phyloP scores from a whole-genome alignment of 2,797 vertebrate genomes.

The Anas flavirostris region DNA sequence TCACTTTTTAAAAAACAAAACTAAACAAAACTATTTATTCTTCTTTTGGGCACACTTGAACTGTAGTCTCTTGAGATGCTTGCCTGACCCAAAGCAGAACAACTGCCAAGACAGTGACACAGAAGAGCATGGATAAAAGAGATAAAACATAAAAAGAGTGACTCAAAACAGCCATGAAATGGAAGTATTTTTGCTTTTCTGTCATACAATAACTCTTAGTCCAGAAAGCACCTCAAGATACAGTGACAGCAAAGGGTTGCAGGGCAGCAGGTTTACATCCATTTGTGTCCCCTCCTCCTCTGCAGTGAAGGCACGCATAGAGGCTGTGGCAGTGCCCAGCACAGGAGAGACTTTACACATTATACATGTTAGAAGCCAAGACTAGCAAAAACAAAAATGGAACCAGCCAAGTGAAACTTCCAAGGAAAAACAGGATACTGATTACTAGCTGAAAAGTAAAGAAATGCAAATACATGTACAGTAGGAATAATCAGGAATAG shows the following conservation, averaged over 20 bases:
- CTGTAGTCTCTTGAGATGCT: conserved; percentile 6
- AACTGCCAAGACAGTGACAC: conserved; percentile 59
- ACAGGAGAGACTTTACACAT: not conserved
- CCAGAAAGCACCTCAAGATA: conserved; percentile 6
- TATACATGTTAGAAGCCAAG: not conserved
- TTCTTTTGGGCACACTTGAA: conserved; percentile 12
- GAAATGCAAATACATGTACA: too few species aligned
- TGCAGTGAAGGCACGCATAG: not conserved
- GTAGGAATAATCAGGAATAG: too few species aligned
- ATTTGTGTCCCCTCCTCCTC: not conserved
- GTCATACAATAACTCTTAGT: conserved; percentile 49
- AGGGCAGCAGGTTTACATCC: conserved; percentile 10
- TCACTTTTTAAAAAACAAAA: not conserved
- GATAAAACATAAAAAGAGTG: conserved; percentile 64
- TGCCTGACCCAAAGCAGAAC: conserved; percentile 46
- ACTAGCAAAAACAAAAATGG: not conserved
- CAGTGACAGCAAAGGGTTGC: conserved; percentile 28
- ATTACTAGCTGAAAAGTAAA: too few species aligned
- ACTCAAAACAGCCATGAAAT: conserved; percentile 65
- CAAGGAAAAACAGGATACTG: not conserved
- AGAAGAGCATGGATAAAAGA: conserved; percentile 53
- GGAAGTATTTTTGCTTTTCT: conserved; percentile 49
- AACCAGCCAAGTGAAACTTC: conserved; percentile 5
- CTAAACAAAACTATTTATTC: too few species aligned
- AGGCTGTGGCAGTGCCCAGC: not conserved